phyloP scores from a whole-genome alignment of 2,797 vertebrate species.

The Cuculus canorus region DNA sequence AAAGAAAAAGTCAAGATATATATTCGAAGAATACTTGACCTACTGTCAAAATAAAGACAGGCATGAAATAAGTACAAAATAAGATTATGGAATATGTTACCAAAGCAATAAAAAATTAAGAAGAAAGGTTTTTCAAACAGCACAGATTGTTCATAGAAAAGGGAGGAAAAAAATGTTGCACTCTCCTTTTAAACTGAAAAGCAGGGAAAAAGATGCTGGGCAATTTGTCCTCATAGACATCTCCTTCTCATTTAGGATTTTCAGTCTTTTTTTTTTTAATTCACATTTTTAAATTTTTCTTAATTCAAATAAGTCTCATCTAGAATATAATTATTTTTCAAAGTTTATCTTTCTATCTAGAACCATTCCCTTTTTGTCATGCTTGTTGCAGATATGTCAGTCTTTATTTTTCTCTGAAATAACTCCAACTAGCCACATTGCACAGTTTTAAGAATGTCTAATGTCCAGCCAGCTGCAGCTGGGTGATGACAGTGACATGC shows the following conservation, averaged over 20 bases:
- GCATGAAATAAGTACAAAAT: background rate
- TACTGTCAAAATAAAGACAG: background rate
- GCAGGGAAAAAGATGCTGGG: background rate
- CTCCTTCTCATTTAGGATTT: background rate
- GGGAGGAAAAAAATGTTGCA: background rate
- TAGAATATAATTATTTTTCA: fast-evolving
- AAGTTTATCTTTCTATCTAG: background rate
- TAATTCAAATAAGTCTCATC: background rate
- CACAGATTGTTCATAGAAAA: background rate
- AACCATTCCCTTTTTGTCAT: background rate
- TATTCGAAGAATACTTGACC: slow-evolving; percentile 24
- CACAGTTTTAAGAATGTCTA: background rate
- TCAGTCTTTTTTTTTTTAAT: background rate
- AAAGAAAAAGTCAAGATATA: slow-evolving; percentile 21
- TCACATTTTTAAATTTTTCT: background rate
- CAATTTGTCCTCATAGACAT: background rate
- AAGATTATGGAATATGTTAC: background rate
- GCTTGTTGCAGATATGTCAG: background rate
- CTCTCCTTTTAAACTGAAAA: background rate
- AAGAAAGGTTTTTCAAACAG: background rate
- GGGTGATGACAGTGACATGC: background rate
- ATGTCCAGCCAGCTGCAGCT: background rate
- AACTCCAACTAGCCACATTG: background rate
- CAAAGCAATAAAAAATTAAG: background rate
- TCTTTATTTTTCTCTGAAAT: background rate